Base-by-base conservation (phyloP, 2,888 invertebrate genomes). In the Zootermopsis nevadensis region DNA sequence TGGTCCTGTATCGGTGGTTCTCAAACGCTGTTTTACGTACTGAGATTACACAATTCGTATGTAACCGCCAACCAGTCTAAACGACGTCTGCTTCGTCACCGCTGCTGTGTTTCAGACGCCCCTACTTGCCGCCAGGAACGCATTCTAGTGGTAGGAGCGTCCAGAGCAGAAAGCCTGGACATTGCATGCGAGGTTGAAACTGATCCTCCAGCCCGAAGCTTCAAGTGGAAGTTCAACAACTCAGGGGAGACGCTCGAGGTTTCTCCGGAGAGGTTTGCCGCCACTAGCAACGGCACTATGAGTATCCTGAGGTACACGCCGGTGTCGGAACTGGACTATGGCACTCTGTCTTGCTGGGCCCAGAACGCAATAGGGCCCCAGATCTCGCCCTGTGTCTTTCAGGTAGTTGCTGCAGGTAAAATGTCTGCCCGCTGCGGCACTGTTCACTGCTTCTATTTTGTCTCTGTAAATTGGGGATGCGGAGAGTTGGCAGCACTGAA, bases 161-260 rank as follows among this genome's bases (percentile, higher is more conserved):
- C 97, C 85, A 92, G 96, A 83, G 95, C 95, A 86, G 97, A 97
- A 91, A 94, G 94, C 83, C 94, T 97, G 86, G 94, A 96, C 89
- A 95, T 97, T 87, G 93, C 94, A 84, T 98, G 97, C 90, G 96
- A 95, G 90, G 95, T 97, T 88, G 97, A 97, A 90, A 96, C 97
- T 22, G 97, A 97, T 91, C 97, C 97, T 38, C 96, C 96, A 80
- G 97, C 96, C 83, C 95, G 95, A 87, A 94, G 93, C 88, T 98
- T 97, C 91, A 94, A 95, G 87, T 97, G 97, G 97, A 97, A 97
- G 91, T 97, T 97, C 91, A 97, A 97, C 92, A 97, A 97, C 91
- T 96, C 96, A 22, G 97, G 97, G 6, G 97, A 97, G 90, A 96
- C 96, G 79, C 90, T 96, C 85, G 96, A 97, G 90, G 95, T 96